phyloP scores from a whole-genome alignment of 2,888 invertebrate genomes.

The Chorisops tibialis region DNA sequence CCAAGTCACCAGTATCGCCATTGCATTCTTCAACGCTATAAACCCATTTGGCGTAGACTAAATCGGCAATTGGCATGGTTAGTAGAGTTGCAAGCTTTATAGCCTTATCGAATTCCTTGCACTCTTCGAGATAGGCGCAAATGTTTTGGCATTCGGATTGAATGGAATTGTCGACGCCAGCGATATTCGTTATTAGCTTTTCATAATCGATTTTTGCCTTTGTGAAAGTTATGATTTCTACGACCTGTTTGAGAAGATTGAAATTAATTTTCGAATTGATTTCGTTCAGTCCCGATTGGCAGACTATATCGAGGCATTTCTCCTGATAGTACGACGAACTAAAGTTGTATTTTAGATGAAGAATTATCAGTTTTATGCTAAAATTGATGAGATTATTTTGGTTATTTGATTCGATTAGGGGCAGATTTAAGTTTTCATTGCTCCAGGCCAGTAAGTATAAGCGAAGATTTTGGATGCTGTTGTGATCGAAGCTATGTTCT shows the following conservation, averaged over 20 bases:
- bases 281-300: slow-evolving; percentile 58
- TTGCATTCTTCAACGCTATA: slow-evolving; percentile 53
- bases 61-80: slow-evolving; percentile 51
- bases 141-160: slow-evolving; percentile 52
- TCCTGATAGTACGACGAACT: slow-evolving; percentile 63
- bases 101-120: slow-evolving; percentile 55
- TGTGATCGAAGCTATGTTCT: slow-evolving; percentile 53
- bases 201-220: slow-evolving; percentile 25
- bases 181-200: slow-evolving; percentile 6
- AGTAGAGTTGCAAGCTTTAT: slow-evolving; percentile 54
- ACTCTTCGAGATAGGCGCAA: slow-evolving; percentile 51
- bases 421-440: slow-evolving; percentile 44
- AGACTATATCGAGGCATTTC: slow-evolving; percentile 60
- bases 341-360: slow-evolving; percentile 61
- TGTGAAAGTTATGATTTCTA: slow-evolving; percentile 54
- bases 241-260: slow-evolving; percentile 52
- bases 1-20: slow-evolving; percentile 52
- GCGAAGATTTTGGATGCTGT: slow-evolving; percentile 50
- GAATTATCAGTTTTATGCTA: slow-evolving; percentile 59
- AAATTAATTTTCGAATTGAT: slow-evolving; percentile 55
- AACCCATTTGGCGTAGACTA: slow-evolving; percentile 55
- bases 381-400: slow-evolving; percentile 56
- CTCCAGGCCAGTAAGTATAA: slow-evolving; percentile 45
- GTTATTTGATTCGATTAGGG: slow-evolving; percentile 46
- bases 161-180: neutral